phyloP scores from a whole-genome alignment of 2,797 vertebrate species.

The Basileuterus tristriatus region DNA sequence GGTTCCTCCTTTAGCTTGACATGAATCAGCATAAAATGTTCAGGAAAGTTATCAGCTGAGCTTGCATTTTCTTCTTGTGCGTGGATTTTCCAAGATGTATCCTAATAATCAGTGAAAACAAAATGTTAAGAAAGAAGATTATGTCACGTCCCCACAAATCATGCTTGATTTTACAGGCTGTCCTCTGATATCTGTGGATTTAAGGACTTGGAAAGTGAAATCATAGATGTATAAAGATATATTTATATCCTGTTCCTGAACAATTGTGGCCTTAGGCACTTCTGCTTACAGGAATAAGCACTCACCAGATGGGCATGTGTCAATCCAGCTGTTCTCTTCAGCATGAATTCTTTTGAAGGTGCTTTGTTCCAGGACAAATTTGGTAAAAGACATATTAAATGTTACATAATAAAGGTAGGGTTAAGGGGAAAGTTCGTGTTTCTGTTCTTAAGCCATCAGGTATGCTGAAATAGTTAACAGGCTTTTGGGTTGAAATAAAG shows the following conservation, averaged over 20 bases:
- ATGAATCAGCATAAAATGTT: not conserved
- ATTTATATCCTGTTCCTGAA: conserved; percentile 3
- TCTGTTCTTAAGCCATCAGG: not conserved
- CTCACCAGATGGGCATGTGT: conserved; percentile 25
- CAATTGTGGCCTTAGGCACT: conserved; percentile 28
- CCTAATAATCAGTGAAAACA: not conserved
- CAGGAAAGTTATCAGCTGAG: not conserved
- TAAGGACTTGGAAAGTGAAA: not conserved
- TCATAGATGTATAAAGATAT: not conserved
- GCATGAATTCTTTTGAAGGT: conserved; percentile 35
- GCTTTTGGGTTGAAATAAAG: not conserved
- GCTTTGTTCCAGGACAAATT: not conserved
- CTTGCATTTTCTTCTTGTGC: not conserved
- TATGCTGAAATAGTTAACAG: not conserved
- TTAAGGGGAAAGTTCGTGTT: not conserved
- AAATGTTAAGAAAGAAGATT: not conserved
- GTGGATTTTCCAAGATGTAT: not conserved
- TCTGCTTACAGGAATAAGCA: not conserved
- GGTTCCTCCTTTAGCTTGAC: not conserved
- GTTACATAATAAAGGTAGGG: not conserved
- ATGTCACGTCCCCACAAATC: not conserved
- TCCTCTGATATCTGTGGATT: not conserved
- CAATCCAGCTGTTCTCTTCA: conserved; percentile 56
- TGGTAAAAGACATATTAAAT: not conserved
- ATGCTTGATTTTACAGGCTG: not conserved